Evolutionary conservation across 2,888 invertebrate genomes (phyloP), one percentile per base, ranked within the genome.

Genomic region (Allacma fusca): DNA sequence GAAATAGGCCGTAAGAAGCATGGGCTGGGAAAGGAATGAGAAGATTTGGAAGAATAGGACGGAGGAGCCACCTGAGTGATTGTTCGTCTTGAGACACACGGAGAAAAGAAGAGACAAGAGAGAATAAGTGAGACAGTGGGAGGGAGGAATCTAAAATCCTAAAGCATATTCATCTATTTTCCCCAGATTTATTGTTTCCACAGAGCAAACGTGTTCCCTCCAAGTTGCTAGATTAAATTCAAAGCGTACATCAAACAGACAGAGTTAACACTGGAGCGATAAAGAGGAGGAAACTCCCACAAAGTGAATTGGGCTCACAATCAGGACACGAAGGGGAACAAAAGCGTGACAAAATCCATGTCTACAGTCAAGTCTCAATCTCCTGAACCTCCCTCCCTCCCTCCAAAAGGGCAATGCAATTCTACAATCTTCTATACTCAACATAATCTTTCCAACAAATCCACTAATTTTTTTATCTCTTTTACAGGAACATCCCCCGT

Each of bases 131-230:
- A 65, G 26, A 21, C 1, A 23, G 21, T 4, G 34, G 9, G 9
- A 44, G 69, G 28, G 19, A 44, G 9, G 7, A 44, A 70, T 70
- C 21, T 70, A 43, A 70, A 70, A 21, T 65, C 65, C 7, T 65
- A 65, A n/a, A 1, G 19, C 26, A 50, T 50, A 13, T n/a, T 50
- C 50, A 50, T 50, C 50, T 50, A 50, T 50, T 50, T 16, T 50
- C 50, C 4, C 50, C 50, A 19, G 50, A 50, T 50, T 50, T 50
- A 50, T 50, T 50, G 50, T 50, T 5, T 2, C n/a, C 16, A n/a
- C 16, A 50, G 50, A 50, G n/a, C 5, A 50, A 5, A n/a, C 5
- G n/a, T 13, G n/a, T 2, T n/a, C 16, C 7, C 2, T 5, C 19
- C 19, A 16, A 50, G 50, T 50, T n/a, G 50, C n/a, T 50, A 19